These are phyloP conservation scores for Agrochola macilenta DNA, from an alignment of 2,888 invertebrate species.

Conservation along the genomic window DNA sequence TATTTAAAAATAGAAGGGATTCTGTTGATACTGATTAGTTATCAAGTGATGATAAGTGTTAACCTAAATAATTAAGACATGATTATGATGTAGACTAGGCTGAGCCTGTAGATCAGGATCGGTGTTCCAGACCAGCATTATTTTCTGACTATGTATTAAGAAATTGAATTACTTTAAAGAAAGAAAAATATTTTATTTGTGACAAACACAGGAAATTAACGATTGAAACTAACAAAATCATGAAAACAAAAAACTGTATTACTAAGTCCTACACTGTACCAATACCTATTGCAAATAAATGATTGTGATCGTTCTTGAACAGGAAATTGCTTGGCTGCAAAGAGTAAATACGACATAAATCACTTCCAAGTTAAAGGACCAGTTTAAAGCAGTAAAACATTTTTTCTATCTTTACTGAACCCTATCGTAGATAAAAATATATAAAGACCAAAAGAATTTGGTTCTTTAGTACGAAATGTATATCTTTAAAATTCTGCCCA, in stretches of 20 bases:
- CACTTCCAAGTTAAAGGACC: neutral
- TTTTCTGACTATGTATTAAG: neutral
- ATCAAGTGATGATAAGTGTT: neutral
- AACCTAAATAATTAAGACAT: neutral
- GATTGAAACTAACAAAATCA: neutral
- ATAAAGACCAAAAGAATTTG: neutral
- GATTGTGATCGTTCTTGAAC: neutral
- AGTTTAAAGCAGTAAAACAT: neutral
- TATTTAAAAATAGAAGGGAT: conserved; percentile 3
- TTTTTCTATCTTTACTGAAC: neutral
- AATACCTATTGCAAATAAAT: neutral
- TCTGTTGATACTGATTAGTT: conserved; percentile 9
- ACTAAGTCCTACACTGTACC: no score
- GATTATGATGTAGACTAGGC: neutral
- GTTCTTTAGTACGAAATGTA: conserved; percentile 6
- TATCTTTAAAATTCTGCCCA: conserved; percentile 25
- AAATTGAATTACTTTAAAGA: neutral
- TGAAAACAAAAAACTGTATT: neutral
- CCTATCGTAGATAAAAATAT: neutral
- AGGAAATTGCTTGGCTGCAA: neutral
- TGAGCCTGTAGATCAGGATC: neutral
- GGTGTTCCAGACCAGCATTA: neutral
- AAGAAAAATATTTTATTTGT: neutral
- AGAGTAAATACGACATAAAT: neutral
- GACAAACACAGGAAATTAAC: neutral